These are phyloP conservation scores for Diadumene lineata DNA, from an alignment of 92 coral and sea anemone species.

Conservation along the genomic window DNA sequence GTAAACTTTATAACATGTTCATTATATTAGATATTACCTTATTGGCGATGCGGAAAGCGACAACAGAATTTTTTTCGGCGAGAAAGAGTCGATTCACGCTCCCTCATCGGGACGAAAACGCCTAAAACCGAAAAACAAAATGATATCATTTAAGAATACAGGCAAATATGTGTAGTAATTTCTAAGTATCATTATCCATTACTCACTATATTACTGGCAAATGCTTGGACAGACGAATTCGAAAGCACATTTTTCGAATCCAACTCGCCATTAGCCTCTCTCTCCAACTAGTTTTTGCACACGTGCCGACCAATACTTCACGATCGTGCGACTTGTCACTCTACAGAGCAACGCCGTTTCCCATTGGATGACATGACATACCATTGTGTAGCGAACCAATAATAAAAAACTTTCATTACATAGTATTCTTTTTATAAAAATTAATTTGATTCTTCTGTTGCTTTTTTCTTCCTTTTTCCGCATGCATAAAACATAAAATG, in stretches of 20 bases:
- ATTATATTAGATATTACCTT: conserved; percentile 16
- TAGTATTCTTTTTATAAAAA: background rate
- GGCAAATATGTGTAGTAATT: background rate
- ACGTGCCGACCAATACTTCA: background rate
- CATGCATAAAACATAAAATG: no score
- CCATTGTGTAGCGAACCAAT: background rate
- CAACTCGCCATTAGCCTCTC: background rate
- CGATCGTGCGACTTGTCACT: conserved; percentile 7
- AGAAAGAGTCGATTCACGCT: background rate
- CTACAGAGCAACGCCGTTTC: no score
- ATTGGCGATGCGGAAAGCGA: background rate
- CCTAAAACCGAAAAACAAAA: background rate
- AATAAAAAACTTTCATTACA: background rate
- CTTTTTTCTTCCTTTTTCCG: no score
- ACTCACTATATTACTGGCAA: conserved; percentile 10
- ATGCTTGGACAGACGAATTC: conserved; percentile 1
- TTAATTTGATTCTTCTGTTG: no score
- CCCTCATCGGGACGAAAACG: conserved; percentile 14
- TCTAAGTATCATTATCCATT: background rate
- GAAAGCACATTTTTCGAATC: conserved; percentile 12
- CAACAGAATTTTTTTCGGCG: conserved; percentile 19
- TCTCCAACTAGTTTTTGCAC: background rate
- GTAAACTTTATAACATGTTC: background rate
- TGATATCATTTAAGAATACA: background rate
- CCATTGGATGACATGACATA: background rate